phyloP scores from a whole-genome alignment of 2,888 invertebrate species.

The Heliconius hortense region DNA sequence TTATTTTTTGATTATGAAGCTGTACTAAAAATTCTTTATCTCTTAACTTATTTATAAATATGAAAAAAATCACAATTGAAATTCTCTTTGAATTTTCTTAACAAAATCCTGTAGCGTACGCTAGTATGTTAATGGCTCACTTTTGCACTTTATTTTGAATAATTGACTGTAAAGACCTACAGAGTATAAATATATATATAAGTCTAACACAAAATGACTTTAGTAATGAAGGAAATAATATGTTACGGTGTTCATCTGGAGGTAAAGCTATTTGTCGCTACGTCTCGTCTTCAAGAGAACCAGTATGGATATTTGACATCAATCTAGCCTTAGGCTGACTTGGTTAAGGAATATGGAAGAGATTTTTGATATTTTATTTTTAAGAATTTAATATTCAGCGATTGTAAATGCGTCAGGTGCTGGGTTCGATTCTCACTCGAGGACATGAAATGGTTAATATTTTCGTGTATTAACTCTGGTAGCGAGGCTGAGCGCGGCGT shows the following conservation, averaged over 20 bases:
- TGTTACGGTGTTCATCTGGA: background rate
- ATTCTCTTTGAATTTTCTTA: background rate
- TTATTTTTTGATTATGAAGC: too few species aligned
- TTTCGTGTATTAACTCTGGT: too few species aligned
- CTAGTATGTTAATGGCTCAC: conserved; percentile 19
- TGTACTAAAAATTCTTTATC: too few species aligned
- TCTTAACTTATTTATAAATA: too few species aligned
- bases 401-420: too few species aligned
- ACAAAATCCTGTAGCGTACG: background rate
- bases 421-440: too few species aligned
- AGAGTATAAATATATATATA: background rate
- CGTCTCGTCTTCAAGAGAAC: background rate
- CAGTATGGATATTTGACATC: background rate
- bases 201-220: conserved; percentile 8
- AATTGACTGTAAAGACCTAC: conserved; percentile 24
- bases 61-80: too few species aligned
- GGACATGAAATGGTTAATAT: too few species aligned
- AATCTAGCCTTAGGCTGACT: background rate
- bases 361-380: background rate
- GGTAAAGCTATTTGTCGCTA: conserved; percentile 2
- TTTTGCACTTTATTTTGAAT: conserved; percentile 16
- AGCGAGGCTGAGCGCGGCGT: too few species aligned
- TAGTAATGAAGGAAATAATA: conserved; percentile 16
- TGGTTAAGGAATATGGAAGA: background rate
- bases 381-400: background rate